These are phyloP conservation scores for Mormyrus hasselquistii DNA, from an alignment of 2,797 vertebrate species.

Conservation along the genomic window DNA sequence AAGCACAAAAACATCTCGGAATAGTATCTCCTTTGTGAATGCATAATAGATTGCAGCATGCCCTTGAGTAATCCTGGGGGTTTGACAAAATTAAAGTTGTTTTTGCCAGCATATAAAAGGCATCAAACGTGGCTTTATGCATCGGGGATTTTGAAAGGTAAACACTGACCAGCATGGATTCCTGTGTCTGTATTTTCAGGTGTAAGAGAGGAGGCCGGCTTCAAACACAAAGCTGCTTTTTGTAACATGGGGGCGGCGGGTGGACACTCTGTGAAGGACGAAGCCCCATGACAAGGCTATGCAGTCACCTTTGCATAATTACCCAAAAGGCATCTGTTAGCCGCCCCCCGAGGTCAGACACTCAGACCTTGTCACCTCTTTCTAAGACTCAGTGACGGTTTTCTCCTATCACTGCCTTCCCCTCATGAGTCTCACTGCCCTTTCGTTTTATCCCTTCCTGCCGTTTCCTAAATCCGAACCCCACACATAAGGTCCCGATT, in stretches of 20 bases:
- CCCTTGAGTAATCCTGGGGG: not conserved
- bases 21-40: not conserved
- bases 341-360: not conserved
- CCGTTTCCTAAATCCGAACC: not conserved
- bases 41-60: not conserved
- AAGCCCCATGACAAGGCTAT: not conserved
- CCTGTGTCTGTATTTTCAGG: not conserved
- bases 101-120: not conserved
- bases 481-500: not conserved
- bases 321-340: not conserved
- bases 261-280: not conserved
- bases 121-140: not conserved
- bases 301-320: conserved; percentile 1
- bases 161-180: not conserved
- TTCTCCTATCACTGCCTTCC: not conserved
- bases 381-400: not conserved
- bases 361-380: not conserved
- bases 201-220: not conserved
- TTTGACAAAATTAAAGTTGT: not conserved
- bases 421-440: not conserved
- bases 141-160: not conserved
- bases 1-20: not conserved
- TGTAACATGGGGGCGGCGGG: not conserved
- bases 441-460: not conserved
- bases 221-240: not conserved